Evolutionary conservation across 2,888 invertebrate species (phyloP), one percentile per base, ranked within the genome.

Genomic region (Geotrupes spiniger): DNA sequence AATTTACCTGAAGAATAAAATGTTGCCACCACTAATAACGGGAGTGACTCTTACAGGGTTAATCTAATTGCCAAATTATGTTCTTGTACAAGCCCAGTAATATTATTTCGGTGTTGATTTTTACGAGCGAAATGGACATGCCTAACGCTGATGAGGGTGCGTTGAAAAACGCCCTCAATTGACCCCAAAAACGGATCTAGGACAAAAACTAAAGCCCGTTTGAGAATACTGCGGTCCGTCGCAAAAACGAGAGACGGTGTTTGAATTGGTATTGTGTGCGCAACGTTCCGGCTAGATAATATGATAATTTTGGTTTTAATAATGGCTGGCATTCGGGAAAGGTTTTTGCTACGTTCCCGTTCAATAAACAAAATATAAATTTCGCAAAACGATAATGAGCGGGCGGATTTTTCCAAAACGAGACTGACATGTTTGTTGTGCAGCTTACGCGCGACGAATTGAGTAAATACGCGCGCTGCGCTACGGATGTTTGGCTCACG

Each of bases 121-220:
- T 26, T 39, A 25, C 14, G 26, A 43, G 36, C 14, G 25, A 26
- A n/a, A 6, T 10, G 9, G 3, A 10, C 21, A 14, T 21, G 42
- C 8, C 36, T 12, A 25, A 14, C 14, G 52, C 54, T 57, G 57
- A 57, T 53, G 52, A 57, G 57, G 57, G 53, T 56, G 42, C 42
- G 54, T 49, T 58, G 21, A 60, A 62, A 60, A 62, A 56, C 59
- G 47, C 36, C 51, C 57, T 58, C 59, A 60, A 60, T 60, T 60
- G 62, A 62, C 62, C 62, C 54, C 53, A 53, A 56, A 55, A 51
- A 56, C 54, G 59, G 54, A 53, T 46, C 51, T 46, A 51, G 50
- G 46, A 49, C 53, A 60, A 62, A 61, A 62, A 62, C 60, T 52
- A 53, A 56, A 53, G 57, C 50, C 51, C 51, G 56, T 42, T 51